Conservation (phyloP, 1,140 invertebrate species). For the Gryon sp. region DNA sequence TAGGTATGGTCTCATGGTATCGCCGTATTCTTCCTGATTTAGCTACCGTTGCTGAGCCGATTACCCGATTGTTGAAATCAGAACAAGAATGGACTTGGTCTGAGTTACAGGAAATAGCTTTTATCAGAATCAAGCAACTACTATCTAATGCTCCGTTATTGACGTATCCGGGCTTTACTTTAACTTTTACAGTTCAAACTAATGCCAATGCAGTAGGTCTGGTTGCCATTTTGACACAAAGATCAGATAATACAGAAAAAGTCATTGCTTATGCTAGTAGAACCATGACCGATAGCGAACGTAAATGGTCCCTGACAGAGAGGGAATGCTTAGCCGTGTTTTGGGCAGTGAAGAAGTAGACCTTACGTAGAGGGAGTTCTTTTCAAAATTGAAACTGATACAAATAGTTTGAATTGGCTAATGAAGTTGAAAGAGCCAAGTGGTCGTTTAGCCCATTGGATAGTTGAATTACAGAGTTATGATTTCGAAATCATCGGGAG, state of each 20-base stretch:
- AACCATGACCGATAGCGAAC: background rate
- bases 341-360: background rate
- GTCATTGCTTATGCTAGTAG: background rate
- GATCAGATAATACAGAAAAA: background rate
- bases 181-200: background rate
- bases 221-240: background rate
- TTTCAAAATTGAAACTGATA: background rate
- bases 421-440: background rate
- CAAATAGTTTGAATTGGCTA: background rate
- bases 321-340: background rate
- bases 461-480: constrained; percentile 65
- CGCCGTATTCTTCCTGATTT: no score
- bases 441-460: constrained; percentile 12
- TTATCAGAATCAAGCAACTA: background rate
- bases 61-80: no score
- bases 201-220: background rate
- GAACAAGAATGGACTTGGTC: background rate
- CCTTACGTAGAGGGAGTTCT: background rate
- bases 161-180: background rate
- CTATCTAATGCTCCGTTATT: background rate
- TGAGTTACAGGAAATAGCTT: background rate
- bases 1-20: no score
- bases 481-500: constrained; percentile 71
- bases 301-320: background rate
- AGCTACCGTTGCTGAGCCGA: no score